Evolutionary conservation across 2,797 vertebrate genomes (phyloP).

Genomic region (Lemur catta): DNA sequence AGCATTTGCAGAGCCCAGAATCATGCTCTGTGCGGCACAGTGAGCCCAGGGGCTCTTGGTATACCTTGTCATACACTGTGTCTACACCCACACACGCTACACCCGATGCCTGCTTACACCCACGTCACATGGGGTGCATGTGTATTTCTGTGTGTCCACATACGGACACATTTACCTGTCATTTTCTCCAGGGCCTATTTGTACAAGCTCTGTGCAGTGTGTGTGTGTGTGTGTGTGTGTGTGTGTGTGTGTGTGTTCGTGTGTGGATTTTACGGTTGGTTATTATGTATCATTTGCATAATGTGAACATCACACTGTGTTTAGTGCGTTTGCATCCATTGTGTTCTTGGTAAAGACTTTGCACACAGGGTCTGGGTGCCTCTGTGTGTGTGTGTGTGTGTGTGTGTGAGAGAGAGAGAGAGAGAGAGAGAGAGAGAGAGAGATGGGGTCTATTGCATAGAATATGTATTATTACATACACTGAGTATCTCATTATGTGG

Average conservation of each 20-base stretch:
- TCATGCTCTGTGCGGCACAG: accelerated
- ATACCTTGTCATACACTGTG: background rate
- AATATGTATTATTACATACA: background rate
- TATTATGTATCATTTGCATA: background rate
- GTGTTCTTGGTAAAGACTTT: background rate
- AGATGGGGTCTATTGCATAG: background rate
- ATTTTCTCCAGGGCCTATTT: background rate
- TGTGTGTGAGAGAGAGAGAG: too few relatives aligned
- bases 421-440: too few relatives aligned
- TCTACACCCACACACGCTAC: accelerated
- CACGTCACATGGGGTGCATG: accelerated
- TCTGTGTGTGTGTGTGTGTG: background rate
- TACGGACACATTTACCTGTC: background rate
- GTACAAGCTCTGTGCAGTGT: background rate
- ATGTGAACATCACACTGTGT: background rate
- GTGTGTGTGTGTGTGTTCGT: background rate
- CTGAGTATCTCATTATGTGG: background rate
- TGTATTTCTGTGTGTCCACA: background rate
- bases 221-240: background rate
- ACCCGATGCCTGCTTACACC: too few relatives aligned
- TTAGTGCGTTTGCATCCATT: background rate
- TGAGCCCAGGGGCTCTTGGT: background rate
- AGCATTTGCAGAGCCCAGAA: too few relatives aligned
- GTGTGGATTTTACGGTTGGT: background rate
- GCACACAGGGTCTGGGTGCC: background rate